Evolutionary conservation across 2,797 vertebrate species (phyloP), one percentile per base, ranked within the genome.

Genomic region (Pseudotriccus pelzelni): DNA sequence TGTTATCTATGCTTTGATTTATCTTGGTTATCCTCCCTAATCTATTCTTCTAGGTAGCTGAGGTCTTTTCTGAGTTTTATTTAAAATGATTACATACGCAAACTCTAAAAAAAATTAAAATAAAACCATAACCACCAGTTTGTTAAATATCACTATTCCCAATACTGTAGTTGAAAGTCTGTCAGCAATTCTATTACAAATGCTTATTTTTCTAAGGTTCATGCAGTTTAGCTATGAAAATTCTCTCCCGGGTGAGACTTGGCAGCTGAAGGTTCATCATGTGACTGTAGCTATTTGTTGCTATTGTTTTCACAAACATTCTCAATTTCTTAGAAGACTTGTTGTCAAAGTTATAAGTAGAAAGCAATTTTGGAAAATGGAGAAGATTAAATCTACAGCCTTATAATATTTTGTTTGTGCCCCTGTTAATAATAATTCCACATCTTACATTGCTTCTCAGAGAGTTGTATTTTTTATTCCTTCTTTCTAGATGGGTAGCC

Each of bases 151-250:
- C 28, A 36, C 32, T 81, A 59, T 82, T 94, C 91, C 67, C 55
- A 78, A 34, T 82, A 50, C 47, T 69, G 59, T 72, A 84, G 36
- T 93, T 94, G 66, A 81, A 95, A 47, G 39, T 93, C 85, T 94
- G 89, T 90, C 85, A 75, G 83, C 93, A 89, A 89, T 91, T 89
- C 73, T 85, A 56, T 89, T 95, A 87, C 49, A 97, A 80, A 95
- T 73, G 59, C 49, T 90, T 84, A 59, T 92, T 93, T 95, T 96
- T 85, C 55, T 78, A 63, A 69, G 66, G 55, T 34, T 91, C 78
- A 63, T 52, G 50, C 44, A 86, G 47, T 77, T 91, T 39, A 87
- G n/a, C n/a, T 80, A 27, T 46, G 56, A 91, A 92, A 81, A 93
- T 73, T 83, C 47, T 87, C 76, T 93, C 82, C 80, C 0, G 69